These are phyloP conservation scores for Ips typographus DNA, from an alignment of 1,140 invertebrate genomes.

Conservation along the genomic window DNA sequence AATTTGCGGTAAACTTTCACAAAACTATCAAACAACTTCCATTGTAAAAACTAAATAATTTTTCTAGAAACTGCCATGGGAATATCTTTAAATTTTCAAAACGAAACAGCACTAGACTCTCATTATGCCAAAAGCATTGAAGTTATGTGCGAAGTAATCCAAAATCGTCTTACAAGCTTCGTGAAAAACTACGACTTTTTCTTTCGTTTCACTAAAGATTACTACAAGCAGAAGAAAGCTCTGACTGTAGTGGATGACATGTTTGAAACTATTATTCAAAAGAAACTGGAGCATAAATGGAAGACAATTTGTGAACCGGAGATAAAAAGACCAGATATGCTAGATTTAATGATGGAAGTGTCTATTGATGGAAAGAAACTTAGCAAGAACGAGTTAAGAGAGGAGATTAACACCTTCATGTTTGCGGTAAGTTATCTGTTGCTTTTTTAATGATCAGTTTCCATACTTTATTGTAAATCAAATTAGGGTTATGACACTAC, in stretches of 20 bases:
- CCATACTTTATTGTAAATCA: background rate
- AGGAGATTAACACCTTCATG: conserved; percentile 29
- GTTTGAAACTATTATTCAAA: conserved; percentile 22
- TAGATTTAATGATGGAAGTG: conserved; percentile 28
- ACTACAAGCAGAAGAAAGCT: conserved; percentile 9
- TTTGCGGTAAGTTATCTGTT: conserved; percentile 26
- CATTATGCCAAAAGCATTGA: conserved; percentile 12
- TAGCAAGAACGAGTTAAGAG: conserved; percentile 19
- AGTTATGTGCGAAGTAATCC: conserved; percentile 22
- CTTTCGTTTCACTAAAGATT: conserved; percentile 22
- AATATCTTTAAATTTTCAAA: conserved; percentile 4
- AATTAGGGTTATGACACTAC: conserved; percentile 70
- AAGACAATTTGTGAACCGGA: background rate
- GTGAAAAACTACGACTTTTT: conserved; percentile 21
- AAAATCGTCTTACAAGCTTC: conserved; percentile 2
- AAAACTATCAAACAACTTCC: background rate
- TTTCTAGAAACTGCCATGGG: conserved; percentile 28
- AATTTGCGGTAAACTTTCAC: conserved; percentile 24
- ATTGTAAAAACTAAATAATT: background rate
- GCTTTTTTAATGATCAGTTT: background rate
- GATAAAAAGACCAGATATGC: conserved; percentile 9
- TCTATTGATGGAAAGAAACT: conserved; percentile 24
- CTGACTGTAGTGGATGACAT: conserved; percentile 16
- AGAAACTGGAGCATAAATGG: background rate
- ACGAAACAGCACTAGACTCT: background rate